A percentile compares a stretch with the other conserved stretches of the same genome.
phyloP scores from a whole-genome alignment of 2,797 vertebrate genomes.

The Mus caroli region DNA sequence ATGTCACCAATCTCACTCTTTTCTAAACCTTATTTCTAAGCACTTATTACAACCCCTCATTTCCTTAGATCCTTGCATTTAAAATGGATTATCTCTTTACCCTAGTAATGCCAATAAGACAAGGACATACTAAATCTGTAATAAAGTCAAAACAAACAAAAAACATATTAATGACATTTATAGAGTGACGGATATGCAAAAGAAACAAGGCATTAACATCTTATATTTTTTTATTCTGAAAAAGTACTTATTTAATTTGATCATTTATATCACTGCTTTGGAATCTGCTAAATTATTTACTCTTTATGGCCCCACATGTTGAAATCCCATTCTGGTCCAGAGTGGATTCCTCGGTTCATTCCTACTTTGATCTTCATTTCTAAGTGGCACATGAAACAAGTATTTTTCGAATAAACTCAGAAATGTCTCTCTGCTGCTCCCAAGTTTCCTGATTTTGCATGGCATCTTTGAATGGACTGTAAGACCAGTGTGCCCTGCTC shows the following conservation, averaged over 20 bases:
- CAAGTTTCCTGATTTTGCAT: neutral
- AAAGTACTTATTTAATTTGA: constrained; percentile 16
- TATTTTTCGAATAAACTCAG: neutral
- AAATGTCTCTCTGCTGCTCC: neutral
- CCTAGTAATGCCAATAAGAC: constrained; percentile 47
- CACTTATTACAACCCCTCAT: neutral
- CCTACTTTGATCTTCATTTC: neutral
- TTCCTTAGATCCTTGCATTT: constrained; percentile 50
- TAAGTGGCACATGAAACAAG: neutral
- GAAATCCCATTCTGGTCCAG: neutral
- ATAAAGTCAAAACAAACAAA: constrained; percentile 48
- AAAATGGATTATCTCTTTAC: constrained; percentile 58
- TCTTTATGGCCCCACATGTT: neutral
- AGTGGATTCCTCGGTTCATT: neutral
- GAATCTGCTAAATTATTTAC: constrained; percentile 10
- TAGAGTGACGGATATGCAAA: neutral
- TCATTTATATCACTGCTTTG: constrained; percentile 25
- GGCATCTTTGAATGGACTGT: neutral
- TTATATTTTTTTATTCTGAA: constrained; percentile 50
- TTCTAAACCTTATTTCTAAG: constrained; percentile 34
- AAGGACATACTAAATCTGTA: constrained; percentile 50
- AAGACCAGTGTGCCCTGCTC: too few relatives aligned
- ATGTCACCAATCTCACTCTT: constrained; percentile 18
- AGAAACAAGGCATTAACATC: constrained; percentile 47
- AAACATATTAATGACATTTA: constrained; percentile 26